A percentile compares a stretch with the other conserved stretches of the same genome.
Evolutionary conservation across 1,140 invertebrate species (phyloP).

Genomic region (Cepaea nemoralis): DNA sequence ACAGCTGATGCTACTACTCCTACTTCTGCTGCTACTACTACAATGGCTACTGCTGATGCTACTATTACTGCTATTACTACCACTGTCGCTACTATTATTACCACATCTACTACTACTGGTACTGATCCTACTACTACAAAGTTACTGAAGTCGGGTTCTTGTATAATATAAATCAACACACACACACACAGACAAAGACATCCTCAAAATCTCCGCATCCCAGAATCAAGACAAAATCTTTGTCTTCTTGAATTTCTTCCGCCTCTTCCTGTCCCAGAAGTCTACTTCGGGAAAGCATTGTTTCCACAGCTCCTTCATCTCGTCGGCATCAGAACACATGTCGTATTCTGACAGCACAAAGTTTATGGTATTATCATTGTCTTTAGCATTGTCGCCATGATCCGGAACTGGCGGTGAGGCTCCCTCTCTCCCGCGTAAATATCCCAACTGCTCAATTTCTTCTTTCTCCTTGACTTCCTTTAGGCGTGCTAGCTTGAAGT

Average conservation of each 20-base stretch:
- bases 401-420: not conserved
- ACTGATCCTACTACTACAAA: too few species aligned
- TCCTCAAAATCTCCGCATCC: not conserved
- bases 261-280: conserved; percentile 13
- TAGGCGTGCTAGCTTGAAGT: not conserved
- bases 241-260: conserved; percentile 1
- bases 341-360: not conserved
- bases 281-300: conserved; percentile 7
- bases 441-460: not conserved
- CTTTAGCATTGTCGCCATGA: not conserved
- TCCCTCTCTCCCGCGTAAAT: not conserved
- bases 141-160: not conserved
- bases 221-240: conserved; percentile 2
- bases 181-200: not conserved
- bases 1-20: too few species aligned
- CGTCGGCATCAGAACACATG: conserved; percentile 14
- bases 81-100: too few species aligned
- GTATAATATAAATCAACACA: too few species aligned
- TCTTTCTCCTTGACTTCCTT: conserved; percentile 3
- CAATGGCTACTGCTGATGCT: too few species aligned
- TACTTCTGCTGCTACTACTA: too few species aligned
- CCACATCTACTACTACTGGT: too few species aligned
- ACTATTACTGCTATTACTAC: too few species aligned
- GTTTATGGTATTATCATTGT: not conserved
- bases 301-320: conserved; percentile 22